Conservation (phyloP, 2,888 invertebrate species). For the Eledona agricola region DNA sequence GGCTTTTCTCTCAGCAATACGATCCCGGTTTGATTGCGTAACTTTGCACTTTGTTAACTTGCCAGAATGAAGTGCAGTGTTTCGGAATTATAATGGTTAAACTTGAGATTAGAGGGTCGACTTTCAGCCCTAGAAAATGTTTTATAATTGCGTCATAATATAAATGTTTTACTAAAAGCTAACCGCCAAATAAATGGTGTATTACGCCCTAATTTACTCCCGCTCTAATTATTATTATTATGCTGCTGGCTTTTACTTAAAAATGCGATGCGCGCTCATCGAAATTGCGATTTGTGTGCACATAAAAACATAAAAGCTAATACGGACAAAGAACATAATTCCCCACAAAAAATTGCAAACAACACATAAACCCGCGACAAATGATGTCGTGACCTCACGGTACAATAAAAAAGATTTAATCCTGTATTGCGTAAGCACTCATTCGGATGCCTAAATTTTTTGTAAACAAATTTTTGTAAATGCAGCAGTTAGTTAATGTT, state of each 20-base stretch:
- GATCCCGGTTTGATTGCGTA: slow-evolving; percentile 57
- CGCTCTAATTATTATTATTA: slow-evolving; percentile 26
- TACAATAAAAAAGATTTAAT: too few species aligned
- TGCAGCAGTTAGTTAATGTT: too few species aligned
- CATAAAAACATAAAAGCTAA: too few species aligned
- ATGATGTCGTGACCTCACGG: too few species aligned
- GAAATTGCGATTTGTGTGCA: too few species aligned
- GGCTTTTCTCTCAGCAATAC: slow-evolving; percentile 48
- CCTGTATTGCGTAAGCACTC: too few species aligned
- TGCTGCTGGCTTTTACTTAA: neutral
- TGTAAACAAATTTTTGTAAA: too few species aligned
- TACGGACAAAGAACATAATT: too few species aligned
- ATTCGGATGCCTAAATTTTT: too few species aligned
- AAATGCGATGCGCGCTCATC: slow-evolving; percentile 4
- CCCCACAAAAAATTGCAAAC: too few species aligned
- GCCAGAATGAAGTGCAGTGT: slow-evolving; percentile 59
- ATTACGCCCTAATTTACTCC: slow-evolving; percentile 49
- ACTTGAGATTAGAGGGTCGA: slow-evolving; percentile 56
- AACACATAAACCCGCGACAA: too few species aligned
- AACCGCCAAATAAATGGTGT: slow-evolving; percentile 50
- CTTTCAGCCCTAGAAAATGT: slow-evolving; percentile 51
- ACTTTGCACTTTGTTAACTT: slow-evolving; percentile 61
- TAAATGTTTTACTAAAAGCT: slow-evolving; percentile 48
- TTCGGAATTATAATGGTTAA: slow-evolving; percentile 60
- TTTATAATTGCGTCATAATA: slow-evolving; percentile 51